These are phyloP conservation scores for Stenurella melanura DNA, from an alignment of 2,888 invertebrate species.

Conservation along the genomic window DNA sequence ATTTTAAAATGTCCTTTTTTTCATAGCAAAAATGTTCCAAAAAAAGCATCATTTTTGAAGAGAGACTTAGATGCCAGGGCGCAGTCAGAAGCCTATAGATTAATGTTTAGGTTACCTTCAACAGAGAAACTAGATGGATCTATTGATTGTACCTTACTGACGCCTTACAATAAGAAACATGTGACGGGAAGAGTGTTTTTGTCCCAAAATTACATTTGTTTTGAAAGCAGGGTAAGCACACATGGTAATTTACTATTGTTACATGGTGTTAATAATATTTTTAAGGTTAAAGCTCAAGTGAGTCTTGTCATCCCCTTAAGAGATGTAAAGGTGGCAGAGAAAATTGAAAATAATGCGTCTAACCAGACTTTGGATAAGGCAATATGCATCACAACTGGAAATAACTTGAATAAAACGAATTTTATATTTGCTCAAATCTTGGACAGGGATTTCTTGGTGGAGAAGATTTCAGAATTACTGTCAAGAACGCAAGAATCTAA, in stretches of 20 bases:
- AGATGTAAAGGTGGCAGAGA: slow-evolving; percentile 85
- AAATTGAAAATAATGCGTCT: slow-evolving; percentile 82
- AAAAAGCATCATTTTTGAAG: slow-evolving; percentile 93
- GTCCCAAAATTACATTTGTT: slow-evolving; percentile 96
- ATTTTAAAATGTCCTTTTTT: slow-evolving; percentile 17
- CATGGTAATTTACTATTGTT: background rate
- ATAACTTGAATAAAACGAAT: slow-evolving; percentile 84
- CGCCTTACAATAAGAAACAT: slow-evolving; percentile 94
- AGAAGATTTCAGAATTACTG: slow-evolving; percentile 91
- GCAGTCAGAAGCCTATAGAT: slow-evolving; percentile 92
- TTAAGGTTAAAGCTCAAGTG: slow-evolving; percentile 85
- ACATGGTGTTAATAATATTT: slow-evolving; percentile 20
- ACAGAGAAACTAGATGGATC: slow-evolving; percentile 96
- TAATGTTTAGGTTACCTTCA: slow-evolving; percentile 89
- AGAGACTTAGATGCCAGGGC: slow-evolving; percentile 96
- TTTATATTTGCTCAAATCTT: slow-evolving; percentile 92
- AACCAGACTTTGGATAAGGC: slow-evolving; percentile 79
- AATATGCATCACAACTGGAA: slow-evolving; percentile 88
- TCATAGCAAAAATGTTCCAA: slow-evolving; percentile 87
- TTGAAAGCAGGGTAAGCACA: slow-evolving; percentile 88
- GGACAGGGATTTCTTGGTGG: slow-evolving; percentile 91
- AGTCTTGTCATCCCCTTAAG: slow-evolving; percentile 92
- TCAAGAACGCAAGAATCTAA: slow-evolving; percentile 76
- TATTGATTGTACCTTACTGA: slow-evolving; percentile 93
- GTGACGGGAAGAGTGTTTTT: slow-evolving; percentile 92